These are phyloP conservation scores for Hemistola chrysoprasaria DNA, from an alignment of 2,888 invertebrate genomes.

Conservation along the genomic window DNA sequence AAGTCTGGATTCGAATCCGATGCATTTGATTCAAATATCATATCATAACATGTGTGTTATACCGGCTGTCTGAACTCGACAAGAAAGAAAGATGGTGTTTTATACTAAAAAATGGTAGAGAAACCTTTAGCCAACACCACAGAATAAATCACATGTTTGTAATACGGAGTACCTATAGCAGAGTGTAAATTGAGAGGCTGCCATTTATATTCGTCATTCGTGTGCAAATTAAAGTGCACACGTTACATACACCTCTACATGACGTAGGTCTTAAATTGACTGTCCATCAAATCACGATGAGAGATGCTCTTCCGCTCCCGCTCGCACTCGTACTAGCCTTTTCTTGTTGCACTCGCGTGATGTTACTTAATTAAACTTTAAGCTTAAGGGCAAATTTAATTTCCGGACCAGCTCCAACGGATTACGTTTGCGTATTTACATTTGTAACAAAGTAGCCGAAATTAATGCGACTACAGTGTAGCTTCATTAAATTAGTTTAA, in stretches of 20 bases:
- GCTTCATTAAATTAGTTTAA: conserved; percentile 32
- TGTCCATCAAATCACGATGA: conserved; percentile 54
- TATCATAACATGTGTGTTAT: too few species aligned
- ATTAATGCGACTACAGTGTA: conserved; percentile 36
- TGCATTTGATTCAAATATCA: too few species aligned
- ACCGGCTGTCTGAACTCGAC: too few species aligned
- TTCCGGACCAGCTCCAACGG: conserved; percentile 61
- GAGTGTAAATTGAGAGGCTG: conserved; percentile 12
- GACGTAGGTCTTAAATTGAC: conserved; percentile 52
- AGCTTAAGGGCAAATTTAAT: conserved; percentile 73
- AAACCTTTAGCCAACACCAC: too few species aligned
- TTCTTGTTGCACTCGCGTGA: conserved; percentile 57
- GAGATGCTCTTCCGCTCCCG: conserved; percentile 19
- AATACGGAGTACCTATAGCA: too few species aligned
- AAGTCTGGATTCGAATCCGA: too few species aligned
- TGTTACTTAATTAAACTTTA: conserved; percentile 72
- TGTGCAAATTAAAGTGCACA: conserved; percentile 48
- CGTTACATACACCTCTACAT: conserved; percentile 32
- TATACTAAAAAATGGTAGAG: too few species aligned
- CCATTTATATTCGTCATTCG: conserved; percentile 31
- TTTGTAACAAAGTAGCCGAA: conserved; percentile 39
- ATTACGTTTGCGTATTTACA: conserved; percentile 60
- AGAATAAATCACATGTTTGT: too few species aligned
- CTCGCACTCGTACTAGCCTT: conserved; percentile 27
- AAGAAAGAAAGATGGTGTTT: too few species aligned